Base-by-base conservation (phyloP, 30 jellyfish, hydroid and myxozoan species). In the Turritopsis rubra region DNA sequence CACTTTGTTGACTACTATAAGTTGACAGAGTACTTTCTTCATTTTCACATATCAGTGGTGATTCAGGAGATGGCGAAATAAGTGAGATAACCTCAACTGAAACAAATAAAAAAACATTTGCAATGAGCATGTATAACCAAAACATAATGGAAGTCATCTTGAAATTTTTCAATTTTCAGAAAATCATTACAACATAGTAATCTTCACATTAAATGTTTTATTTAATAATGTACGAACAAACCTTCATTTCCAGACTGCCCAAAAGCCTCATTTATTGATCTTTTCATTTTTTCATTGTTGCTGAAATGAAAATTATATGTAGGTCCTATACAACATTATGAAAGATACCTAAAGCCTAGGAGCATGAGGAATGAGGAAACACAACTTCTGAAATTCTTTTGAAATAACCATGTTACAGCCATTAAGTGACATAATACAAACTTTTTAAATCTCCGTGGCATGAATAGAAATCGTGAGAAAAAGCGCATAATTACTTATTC, bases 31-130 rank as follows among this genome's bases (percentile, higher is more conserved):
- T 9, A 68, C 30, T 27, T 68, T 19, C 30, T 7, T n/a, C 77
- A 68, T n/a, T 27, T 68, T 68, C 77, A 19, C 17, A 27, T 27
- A n/a, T 27, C 30, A 27, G 22, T n/a, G 31, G 28, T 68, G 77
- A 68, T 0, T 68, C 77, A 68, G 77, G 28, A 7, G 77, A 7
- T 68, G 30, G 28, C 9, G 28, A 68, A 7, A 23, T 27, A 9
- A 27, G 31, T n/a, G 77, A 68, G 9, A 68, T 68, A 22, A 68
- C 77, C 28, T n/a, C 77, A 68, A 68, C 77, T 68, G 30, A 68
- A 68, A 68, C 16, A 27, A 0, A 68, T 23, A 68, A 68, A 68
- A 68, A 19, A n/a, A n/a, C n/a, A n/a, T n/a, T n/a, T n/a, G n/a
- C n/a, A n/a, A n/a, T n/a, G n/a, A n/a, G n/a, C n/a, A n/a, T n/a